Evolutionary conservation across 2,113 vertebrate genomes (phyloP), one percentile per base, ranked within the genome.

Genomic region (Syrmaticus mikado): DNA sequence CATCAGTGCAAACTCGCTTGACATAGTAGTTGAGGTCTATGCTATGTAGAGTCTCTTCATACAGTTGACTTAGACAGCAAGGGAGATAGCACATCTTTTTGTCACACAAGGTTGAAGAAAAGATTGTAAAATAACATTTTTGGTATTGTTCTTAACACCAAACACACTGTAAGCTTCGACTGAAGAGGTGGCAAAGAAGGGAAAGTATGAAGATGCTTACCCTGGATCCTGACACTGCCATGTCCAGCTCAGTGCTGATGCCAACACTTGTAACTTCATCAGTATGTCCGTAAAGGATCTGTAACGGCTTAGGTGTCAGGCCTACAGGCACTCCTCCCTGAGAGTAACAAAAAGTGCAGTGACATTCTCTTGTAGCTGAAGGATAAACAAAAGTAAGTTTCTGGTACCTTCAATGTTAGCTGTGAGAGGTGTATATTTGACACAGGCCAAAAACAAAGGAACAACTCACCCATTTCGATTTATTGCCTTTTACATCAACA

Each of bases 171-270:
- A 3, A 7, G 5, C 11, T 87, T 55, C 60, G 16, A 87, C 12
- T 24, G 68, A 7, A 74, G 57, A 87, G 57, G 11, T 68, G 2
- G 13, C 15, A 80, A 71, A 76, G 62, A 68, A 70, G 7, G 3
- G 11, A 43, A 90, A 82, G 68, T 36, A 93, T 20, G 16, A 67
- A 50, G 30, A 82, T 17, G 70, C 97, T 97, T 98, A 99, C 99
- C 97, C 97, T 97, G 65, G 99, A 98, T 93, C 99, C 99, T 60
- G 99, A 99, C 28, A 99, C 98, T 10, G 99, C 98, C 99, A 99
- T 99, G 93, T 99, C 99, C 90, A 99, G 96, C 93, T 99, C 99
- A 15, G 99, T 99, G 97, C 99, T 99, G 97, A 99, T 99, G 74
- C 97, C 97, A 64, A 99, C 99, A 71, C 99, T 99, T 1, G 98